Conservation (phyloP, 2,797 vertebrate species). For the Chaetophractus vellerosus region DNA sequence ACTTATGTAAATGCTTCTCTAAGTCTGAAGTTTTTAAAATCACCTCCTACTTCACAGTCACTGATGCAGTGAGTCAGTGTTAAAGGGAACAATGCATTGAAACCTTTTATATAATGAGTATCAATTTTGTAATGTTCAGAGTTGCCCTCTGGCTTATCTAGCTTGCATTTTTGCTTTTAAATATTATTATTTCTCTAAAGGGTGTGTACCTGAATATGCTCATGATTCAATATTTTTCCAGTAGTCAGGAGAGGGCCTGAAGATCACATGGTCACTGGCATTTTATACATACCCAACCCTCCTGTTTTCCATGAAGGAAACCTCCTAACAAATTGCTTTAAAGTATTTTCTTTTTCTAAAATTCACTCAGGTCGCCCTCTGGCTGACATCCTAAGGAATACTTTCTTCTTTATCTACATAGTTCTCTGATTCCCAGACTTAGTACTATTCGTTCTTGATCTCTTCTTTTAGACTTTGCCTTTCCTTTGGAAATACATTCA, state of each 20-base stretch:
- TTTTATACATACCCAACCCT: neutral
- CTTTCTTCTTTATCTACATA: neutral
- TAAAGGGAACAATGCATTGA: neutral
- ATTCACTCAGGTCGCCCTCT: neutral
- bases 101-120: neutral
- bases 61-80: neutral
- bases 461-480: neutral
- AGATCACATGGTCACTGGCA: neutral
- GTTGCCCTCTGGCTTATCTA: neutral
- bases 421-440: neutral
- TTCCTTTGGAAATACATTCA: neutral
- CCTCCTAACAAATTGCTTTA: neutral
- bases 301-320: neutral
- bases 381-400: neutral
- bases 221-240: neutral
- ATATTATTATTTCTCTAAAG: neutral
- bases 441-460: neutral
- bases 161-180: slow-evolving; percentile 5
- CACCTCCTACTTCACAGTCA: neutral
- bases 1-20: neutral
- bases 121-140: neutral
- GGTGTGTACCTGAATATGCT: neutral
- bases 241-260: neutral
- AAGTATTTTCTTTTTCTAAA: neutral
- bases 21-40: neutral